Evolutionary conservation across 2,888 invertebrate genomes (phyloP).

Genomic region (Melieria picta): DNA sequence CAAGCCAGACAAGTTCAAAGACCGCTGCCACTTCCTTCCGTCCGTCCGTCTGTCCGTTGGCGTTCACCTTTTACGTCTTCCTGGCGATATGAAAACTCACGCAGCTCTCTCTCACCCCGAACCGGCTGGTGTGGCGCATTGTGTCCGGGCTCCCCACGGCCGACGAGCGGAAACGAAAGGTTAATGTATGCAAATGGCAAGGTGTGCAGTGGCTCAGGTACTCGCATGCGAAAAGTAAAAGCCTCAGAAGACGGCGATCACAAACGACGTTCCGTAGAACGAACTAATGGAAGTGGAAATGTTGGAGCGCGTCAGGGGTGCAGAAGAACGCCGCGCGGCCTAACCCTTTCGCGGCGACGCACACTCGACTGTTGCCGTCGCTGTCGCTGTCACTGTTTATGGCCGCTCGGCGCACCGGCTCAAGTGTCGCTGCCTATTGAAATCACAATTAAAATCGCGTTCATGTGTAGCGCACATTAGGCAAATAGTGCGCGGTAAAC

Average conservation of each 20-base stretch:
- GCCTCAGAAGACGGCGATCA: not conserved
- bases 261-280: not conserved
- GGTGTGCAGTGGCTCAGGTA: slow-evolving; percentile 20
- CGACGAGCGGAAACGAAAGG: slow-evolving; percentile 25
- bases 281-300: not conserved
- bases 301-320: not conserved
- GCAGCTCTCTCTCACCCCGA: not conserved
- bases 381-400: too few species aligned
- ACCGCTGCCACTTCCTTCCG: too few species aligned
- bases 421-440: too few species aligned
- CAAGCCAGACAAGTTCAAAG: too few species aligned
- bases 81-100: not conserved
- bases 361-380: too few species aligned
- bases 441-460: too few species aligned
- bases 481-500: not conserved
- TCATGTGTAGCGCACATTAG: too few species aligned
- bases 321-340: not conserved
- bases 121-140: not conserved
- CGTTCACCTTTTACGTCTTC: not conserved
- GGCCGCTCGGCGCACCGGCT: too few species aligned
- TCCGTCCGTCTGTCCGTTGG: too few species aligned
- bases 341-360: too few species aligned
- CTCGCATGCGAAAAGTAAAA: slow-evolving; percentile 4
- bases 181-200: slow-evolving; percentile 34
- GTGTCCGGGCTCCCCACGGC: not conserved